phyloP scores from a whole-genome alignment of 2,113 vertebrate genomes.

The Tautogolabrus adspersus region DNA sequence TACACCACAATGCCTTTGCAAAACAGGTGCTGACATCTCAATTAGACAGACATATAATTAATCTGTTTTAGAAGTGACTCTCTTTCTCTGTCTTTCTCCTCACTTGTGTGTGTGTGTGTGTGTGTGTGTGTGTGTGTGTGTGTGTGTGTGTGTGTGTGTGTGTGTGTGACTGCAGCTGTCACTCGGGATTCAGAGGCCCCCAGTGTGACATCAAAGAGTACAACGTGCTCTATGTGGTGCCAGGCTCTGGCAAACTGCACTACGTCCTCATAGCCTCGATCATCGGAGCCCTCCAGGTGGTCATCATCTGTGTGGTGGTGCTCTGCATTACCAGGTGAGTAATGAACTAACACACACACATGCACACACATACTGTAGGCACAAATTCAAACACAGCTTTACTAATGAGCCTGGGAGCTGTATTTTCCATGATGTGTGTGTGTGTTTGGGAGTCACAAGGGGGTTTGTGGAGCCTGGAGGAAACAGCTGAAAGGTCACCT shows the following conservation, averaged over 20 bases:
- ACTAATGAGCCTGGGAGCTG: constrained; percentile 39
- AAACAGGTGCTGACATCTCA: constrained; percentile 31
- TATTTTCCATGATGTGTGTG: constrained; percentile 17
- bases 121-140: constrained; percentile 21
- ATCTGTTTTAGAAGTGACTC: constrained; percentile 48
- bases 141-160: constrained; percentile 8
- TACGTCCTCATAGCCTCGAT: constrained; percentile 99
- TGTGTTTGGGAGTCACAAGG: constrained; percentile 29
- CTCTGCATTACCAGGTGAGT: constrained; percentile 98
- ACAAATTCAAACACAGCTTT: constrained; percentile 15
- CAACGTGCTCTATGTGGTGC: constrained; percentile 98
- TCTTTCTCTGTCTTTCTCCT: constrained; percentile 1
- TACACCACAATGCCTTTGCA: constrained; percentile 33
- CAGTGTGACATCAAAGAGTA: constrained; percentile 99
- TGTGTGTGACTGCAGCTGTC: constrained; percentile 86
- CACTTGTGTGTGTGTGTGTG: background rate
- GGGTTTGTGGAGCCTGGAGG: constrained; percentile 25
- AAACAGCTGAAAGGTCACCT: constrained; percentile 61
- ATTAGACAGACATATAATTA: constrained; percentile 54
- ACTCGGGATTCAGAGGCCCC: constrained; percentile 96
- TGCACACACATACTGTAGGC: background rate
- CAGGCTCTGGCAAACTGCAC: constrained; percentile 95
- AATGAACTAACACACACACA: constrained; percentile 5
- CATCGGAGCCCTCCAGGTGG: constrained; percentile 98
- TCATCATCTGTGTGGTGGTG: constrained; percentile 98